phyloP scores from a whole-genome alignment of 2,888 invertebrate species.

The Mesochorus sp. region DNA sequence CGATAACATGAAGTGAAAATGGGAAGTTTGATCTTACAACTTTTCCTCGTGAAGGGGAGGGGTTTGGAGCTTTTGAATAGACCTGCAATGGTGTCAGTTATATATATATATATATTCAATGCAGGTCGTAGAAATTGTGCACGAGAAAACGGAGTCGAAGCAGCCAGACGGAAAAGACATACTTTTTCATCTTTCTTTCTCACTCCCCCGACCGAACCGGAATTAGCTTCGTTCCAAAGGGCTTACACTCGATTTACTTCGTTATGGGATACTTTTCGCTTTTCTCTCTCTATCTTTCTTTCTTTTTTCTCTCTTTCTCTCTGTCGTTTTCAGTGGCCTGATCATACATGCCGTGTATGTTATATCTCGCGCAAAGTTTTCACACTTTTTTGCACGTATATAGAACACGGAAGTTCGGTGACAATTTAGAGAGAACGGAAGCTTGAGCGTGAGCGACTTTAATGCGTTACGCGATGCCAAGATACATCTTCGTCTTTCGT shows the following conservation, averaged over 20 bases:
- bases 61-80: slow-evolving; percentile 39
- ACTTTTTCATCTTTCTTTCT: slow-evolving; percentile 42
- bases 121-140: background rate
- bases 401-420: background rate
- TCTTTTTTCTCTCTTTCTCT: slow-evolving; percentile 10
- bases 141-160: slow-evolving; percentile 47
- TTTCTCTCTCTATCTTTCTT: slow-evolving; percentile 37
- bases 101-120: background rate
- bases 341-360: background rate
- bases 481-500: background rate
- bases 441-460: background rate
- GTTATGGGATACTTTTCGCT: slow-evolving; percentile 47
- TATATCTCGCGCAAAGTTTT: background rate
- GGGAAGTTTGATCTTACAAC: slow-evolving; percentile 34
- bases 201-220: background rate
- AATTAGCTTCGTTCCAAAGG: slow-evolving; percentile 57
- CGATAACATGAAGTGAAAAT: background rate
- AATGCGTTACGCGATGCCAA: background rate
- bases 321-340: background rate
- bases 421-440: background rate
- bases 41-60: background rate
- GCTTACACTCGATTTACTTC: slow-evolving; percentile 60
- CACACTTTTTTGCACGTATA: background rate
- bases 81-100: slow-evolving; percentile 10
- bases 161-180: slow-evolving; percentile 60